Percentiles rank a stretch among this genome's conserved stretches.
These are phyloP conservation scores for Thelaira solivaga DNA, from an alignment of 2,888 invertebrate species.

Conservation along the genomic window DNA sequence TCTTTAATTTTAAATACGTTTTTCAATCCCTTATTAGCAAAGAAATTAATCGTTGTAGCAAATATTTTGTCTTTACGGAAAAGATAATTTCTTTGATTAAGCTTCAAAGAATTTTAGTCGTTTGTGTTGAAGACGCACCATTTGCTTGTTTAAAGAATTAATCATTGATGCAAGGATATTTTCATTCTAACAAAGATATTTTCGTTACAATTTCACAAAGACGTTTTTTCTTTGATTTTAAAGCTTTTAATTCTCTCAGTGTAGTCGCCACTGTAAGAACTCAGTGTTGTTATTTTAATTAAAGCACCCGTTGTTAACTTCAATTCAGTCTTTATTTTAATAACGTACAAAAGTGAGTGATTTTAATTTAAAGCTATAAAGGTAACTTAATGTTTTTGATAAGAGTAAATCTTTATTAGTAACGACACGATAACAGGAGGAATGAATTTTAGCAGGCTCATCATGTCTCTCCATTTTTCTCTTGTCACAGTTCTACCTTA, in stretches of 20 bases:
- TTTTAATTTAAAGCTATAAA: no score
- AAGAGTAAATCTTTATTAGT: no score
- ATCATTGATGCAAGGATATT: not conserved
- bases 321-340: no score
- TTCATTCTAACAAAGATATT: not conserved
- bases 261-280: no score
- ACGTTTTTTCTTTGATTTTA: no score
- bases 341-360: no score
- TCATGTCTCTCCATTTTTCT: not conserved
- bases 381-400: no score
- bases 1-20: not conserved
- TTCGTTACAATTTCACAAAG: not conserved
- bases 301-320: no score
- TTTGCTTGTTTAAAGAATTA: constrained; percentile 14
- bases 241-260: no score
- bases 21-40: not conserved
- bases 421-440: constrained; percentile 6
- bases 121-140: constrained; percentile 11
- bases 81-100: constrained; percentile 10
- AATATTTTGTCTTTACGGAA: constrained; percentile 4
- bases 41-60: constrained; percentile 3
- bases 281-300: no score
- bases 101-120: constrained; percentile 15
- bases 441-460: not conserved
- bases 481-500: not conserved